phyloP scores from a whole-genome alignment of 2,113 vertebrate species.

The Vidua chalybeata region DNA sequence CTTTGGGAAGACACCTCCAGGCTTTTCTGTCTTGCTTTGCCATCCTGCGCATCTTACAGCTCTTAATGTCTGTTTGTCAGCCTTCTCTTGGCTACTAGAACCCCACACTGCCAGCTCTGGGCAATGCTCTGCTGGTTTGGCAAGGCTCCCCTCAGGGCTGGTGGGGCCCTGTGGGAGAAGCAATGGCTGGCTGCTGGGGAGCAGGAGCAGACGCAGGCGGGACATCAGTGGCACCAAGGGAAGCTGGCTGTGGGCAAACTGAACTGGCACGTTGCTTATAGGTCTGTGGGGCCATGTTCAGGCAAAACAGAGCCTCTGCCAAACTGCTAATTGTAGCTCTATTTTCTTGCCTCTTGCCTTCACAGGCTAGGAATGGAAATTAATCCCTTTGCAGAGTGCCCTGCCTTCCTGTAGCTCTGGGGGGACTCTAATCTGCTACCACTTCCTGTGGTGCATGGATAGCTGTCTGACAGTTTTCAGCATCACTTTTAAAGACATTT shows the following conservation, averaged over 20 bases:
- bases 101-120: neutral
- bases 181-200: neutral
- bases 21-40: neutral
- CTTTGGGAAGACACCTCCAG: neutral
- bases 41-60: rapidly evolving
- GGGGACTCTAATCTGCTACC: neutral
- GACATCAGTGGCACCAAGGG: neutral
- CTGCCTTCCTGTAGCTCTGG: neutral
- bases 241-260: neutral
- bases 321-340: neutral
- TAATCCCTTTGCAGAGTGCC: neutral
- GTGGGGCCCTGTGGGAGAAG: neutral
- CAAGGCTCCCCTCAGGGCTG: neutral
- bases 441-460: neutral
- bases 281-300: neutral
- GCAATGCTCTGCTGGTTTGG: neutral
- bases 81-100: neutral
- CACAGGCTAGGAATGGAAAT: neutral
- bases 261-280: neutral
- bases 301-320: constrained; percentile 6
- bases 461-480: constrained; percentile 25
- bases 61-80: neutral
- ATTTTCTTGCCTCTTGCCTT: neutral
- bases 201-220: neutral
- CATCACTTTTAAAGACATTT: constrained; percentile 30